Evolutionary conservation across 2,888 invertebrate genomes (phyloP).

Genomic region (Eudemis profundana): DNA sequence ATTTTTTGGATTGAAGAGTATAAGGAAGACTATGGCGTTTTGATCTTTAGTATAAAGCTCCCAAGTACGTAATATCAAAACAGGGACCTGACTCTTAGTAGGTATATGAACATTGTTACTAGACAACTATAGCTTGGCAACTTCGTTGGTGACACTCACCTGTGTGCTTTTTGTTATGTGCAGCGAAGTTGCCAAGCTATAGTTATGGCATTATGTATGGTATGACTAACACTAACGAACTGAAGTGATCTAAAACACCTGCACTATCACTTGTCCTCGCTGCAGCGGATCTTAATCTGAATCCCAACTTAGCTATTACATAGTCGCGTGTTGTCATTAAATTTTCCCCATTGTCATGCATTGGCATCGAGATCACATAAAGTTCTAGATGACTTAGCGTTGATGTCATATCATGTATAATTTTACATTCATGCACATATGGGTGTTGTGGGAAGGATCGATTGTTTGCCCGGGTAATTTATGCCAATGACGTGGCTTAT

Average conservation of each 20-base stretch:
- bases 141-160: no score
- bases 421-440: conserved; percentile 30
- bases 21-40: no score
- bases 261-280: conserved; percentile 40
- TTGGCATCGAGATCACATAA: conserved; percentile 19
- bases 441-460: conserved; percentile 20
- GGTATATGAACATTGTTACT: no score
- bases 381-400: conserved; percentile 22
- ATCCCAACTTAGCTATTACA: conserved; percentile 7
- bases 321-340: conserved; percentile 21
- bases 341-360: conserved; percentile 41
- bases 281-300: conserved; percentile 12
- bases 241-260: conserved; percentile 18
- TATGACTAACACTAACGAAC: conserved; percentile 16
- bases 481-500: conserved; percentile 25
- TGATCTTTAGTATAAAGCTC: no score
- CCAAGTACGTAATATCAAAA: no score
- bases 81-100: no score
- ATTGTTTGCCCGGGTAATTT: conserved; percentile 21
- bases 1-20: no score
- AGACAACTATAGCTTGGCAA: no score
- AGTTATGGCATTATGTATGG: background rate
- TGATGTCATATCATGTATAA: conserved; percentile 36
- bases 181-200: background rate
- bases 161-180: no score